phyloP scores from a whole-genome alignment of 1,140 invertebrate species.

The Drosophila simulans region DNA sequence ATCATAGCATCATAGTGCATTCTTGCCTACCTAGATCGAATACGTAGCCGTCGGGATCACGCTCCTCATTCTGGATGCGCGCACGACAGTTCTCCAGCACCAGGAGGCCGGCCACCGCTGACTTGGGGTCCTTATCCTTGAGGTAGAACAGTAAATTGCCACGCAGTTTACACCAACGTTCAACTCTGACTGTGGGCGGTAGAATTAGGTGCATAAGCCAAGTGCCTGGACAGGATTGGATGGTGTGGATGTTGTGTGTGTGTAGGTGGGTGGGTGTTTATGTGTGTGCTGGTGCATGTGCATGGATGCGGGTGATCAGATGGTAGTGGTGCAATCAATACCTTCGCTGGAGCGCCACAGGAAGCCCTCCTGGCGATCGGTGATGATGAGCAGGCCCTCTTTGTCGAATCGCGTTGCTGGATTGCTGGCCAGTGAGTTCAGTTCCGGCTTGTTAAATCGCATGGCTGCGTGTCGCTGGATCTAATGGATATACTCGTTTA shows the following conservation, averaged over 20 bases:
- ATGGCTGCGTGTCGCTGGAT: conserved; percentile 85
- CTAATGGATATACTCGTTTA: conserved; percentile 22
- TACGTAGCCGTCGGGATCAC: conserved; percentile 86
- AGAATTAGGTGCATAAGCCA: conserved; percentile 53
- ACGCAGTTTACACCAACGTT: conserved; percentile 95
- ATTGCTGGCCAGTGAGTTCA: conserved; percentile 93
- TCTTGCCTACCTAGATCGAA: conserved; percentile 88
- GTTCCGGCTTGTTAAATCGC: conserved; percentile 96
- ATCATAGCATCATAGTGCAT: neutral
- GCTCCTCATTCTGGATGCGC: conserved; percentile 83
- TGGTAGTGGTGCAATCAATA: conserved; percentile 84
- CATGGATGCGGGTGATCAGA: neutral
- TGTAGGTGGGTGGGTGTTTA: neutral
- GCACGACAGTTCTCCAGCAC: conserved; percentile 94
- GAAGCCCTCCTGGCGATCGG: conserved; percentile 95
- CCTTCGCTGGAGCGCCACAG: conserved; percentile 95
- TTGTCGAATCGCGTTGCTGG: conserved; percentile 95
- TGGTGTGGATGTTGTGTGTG: neutral
- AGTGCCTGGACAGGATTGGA: conserved; percentile 14
- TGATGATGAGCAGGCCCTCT: conserved; percentile 94
- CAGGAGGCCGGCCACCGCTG: conserved; percentile 94
- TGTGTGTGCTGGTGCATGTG: neutral
- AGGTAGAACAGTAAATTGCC: conserved; percentile 98
- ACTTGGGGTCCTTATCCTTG: conserved; percentile 94
- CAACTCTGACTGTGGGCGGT: conserved; percentile 89